These are phyloP conservation scores for Sorex maritimensis DNA, from an alignment of 2,797 vertebrate species.

Conservation along the genomic window DNA sequence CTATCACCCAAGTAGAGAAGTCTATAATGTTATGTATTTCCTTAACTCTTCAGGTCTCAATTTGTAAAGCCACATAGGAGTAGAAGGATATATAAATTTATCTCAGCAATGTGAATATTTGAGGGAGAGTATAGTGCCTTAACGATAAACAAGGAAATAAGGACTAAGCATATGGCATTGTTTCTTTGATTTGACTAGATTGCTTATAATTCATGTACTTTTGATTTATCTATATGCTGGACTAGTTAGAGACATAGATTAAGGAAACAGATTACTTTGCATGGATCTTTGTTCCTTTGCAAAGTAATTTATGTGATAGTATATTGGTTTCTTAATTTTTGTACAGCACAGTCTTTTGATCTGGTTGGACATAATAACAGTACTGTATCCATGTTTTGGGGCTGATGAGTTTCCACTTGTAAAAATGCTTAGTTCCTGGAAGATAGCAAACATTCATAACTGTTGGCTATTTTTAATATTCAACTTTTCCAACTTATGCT, in stretches of 20 bases:
- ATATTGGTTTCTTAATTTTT: conserved; percentile 12
- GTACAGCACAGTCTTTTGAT: not conserved
- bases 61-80: not conserved
- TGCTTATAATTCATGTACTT: not conserved
- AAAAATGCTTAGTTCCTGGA: not conserved
- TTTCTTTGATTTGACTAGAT: conserved; percentile 17
- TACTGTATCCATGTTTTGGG: not conserved
- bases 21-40: not conserved
- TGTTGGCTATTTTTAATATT: not conserved
- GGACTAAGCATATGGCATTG: not conserved
- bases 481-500: not conserved
- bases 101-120: not conserved
- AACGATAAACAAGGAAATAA: conserved; percentile 6
- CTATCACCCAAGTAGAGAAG: not conserved
- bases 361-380: not conserved
- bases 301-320: not conserved
- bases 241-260: not conserved
- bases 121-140: not conserved
- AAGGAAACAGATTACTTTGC: not conserved
- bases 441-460: conserved; percentile 12
- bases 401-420: not conserved
- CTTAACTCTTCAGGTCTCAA: not conserved
- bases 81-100: not conserved
- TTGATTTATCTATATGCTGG: not conserved
- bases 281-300: not conserved